A percentile compares a stretch with the other conserved stretches of the same genome.
Conservation (phyloP, 2,113 vertebrate species). For the Phyllostomus hastatus region DNA sequence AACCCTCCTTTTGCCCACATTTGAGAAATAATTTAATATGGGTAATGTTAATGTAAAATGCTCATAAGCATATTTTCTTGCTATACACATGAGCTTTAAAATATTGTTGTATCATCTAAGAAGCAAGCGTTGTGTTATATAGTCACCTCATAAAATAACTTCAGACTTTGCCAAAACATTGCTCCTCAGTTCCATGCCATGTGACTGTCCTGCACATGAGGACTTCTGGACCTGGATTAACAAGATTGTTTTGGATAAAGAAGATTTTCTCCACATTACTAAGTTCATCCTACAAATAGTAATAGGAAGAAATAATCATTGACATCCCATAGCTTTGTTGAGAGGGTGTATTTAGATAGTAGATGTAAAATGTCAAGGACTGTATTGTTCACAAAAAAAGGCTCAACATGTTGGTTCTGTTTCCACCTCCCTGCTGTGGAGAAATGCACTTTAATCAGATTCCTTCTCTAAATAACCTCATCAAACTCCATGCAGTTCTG, state of each 20-base stretch:
- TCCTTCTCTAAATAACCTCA: not conserved
- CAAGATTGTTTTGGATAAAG: not conserved
- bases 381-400: not conserved
- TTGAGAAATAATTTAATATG: not conserved
- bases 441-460: not conserved
- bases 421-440: not conserved
- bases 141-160: not conserved
- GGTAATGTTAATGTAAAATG: not conserved
- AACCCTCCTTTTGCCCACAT: not conserved
- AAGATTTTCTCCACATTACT: not conserved
- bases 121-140: not conserved
- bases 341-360: not conserved
- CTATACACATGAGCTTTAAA: not conserved
- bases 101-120: not conserved
- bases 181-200: not conserved
- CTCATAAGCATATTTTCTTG: not conserved
- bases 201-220: not conserved
- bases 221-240: not conserved
- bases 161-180: not conserved
- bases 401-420: not conserved
- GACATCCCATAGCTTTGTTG: not conserved
- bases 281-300: not conserved
- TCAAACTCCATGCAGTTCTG: not conserved
- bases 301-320: not conserved
- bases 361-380: not conserved